phyloP scores from a whole-genome alignment of 1,140 invertebrate species.

The Magallana angulata region DNA sequence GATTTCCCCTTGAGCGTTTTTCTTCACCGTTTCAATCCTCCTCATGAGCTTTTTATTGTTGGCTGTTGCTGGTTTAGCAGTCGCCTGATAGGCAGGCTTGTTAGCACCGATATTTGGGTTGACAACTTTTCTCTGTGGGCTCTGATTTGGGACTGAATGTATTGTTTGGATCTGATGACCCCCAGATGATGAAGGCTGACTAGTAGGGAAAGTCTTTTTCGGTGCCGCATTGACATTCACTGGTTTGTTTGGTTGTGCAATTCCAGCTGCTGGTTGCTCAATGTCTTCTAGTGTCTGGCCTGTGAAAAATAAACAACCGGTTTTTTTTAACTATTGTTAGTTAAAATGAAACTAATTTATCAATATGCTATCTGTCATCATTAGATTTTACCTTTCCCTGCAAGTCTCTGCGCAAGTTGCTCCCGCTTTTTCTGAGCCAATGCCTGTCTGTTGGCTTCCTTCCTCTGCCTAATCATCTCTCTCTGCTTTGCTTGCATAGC shows the following conservation, averaged over 20 bases:
- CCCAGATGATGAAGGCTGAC: background rate
- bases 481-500: constrained; percentile 6
- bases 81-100: background rate
- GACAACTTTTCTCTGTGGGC: background rate
- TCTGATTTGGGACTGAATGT: background rate
- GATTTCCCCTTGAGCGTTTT: constrained; percentile 35
- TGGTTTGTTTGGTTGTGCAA: background rate
- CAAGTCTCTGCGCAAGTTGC: background rate
- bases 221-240: background rate
- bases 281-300: constrained; percentile 7
- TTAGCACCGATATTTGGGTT: background rate
- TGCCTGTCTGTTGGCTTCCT: constrained; percentile 27
- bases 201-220: background rate
- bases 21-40: constrained; percentile 1
- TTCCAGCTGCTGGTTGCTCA: background rate
- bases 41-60: constrained; percentile 22
- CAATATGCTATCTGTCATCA: background rate
- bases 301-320: background rate
- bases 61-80: background rate
- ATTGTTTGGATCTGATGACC: constrained; percentile 16
- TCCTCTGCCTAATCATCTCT: background rate
- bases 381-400: background rate
- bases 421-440: constrained; percentile 26
- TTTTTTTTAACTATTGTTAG: too few relatives aligned
- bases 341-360: too few relatives aligned